A percentile compares a stretch with the other conserved stretches of the same genome.
Evolutionary conservation across 2,888 invertebrate genomes (phyloP).

Genomic region (Terebella lapidaria): DNA sequence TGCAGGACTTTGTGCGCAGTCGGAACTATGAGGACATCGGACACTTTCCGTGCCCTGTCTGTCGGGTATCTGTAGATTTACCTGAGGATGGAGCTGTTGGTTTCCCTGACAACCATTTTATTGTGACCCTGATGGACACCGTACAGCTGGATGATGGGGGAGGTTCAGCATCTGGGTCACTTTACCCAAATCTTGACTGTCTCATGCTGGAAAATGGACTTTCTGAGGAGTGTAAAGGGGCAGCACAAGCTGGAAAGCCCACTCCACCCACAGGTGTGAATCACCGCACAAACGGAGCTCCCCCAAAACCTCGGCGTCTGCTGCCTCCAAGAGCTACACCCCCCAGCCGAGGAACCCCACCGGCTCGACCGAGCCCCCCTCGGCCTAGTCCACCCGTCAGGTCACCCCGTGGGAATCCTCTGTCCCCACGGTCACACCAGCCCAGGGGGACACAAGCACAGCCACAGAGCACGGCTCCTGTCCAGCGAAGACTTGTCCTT

Average conservation of each 20-base stretch:
- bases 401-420: background rate
- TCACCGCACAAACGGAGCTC: background rate
- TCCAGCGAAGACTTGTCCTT: background rate
- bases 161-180: background rate
- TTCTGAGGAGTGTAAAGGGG: background rate
- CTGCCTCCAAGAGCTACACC: background rate
- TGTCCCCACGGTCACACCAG: background rate
- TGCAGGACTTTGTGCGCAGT: slow-evolving; percentile 30
- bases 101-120: slow-evolving; percentile 38
- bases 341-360: background rate
- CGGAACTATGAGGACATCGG: slow-evolving; percentile 25
- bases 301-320: background rate
- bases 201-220: background rate
- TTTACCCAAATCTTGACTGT: background rate
- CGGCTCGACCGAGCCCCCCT: background rate
- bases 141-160: slow-evolving; percentile 13
- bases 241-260: background rate
- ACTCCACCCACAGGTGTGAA: background rate
- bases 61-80: slow-evolving; percentile 27
- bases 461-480: background rate
- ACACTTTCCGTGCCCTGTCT: slow-evolving; percentile 39
- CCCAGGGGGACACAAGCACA: background rate
- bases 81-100: slow-evolving; percentile 29
- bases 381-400: background rate
- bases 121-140: slow-evolving; percentile 36